phyloP scores from a whole-genome alignment of 2,113 vertebrate genomes.

The Carassius auratus region DNA sequence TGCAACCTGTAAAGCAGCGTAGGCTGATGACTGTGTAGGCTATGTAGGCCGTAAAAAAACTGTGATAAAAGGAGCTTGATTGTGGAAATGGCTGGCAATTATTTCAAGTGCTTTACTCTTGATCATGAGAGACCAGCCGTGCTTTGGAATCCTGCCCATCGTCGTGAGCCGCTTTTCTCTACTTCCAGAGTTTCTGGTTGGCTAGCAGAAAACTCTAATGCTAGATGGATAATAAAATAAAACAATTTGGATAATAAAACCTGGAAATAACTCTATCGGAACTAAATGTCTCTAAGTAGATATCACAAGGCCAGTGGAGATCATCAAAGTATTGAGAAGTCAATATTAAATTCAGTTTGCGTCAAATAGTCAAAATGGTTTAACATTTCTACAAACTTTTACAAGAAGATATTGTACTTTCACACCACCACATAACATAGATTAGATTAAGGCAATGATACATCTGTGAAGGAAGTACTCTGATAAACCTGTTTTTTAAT shows the following conservation, averaged over 20 bases:
- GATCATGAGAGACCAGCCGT: background rate
- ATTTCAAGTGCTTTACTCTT: constrained; percentile 31
- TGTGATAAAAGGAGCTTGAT: constrained; percentile 34
- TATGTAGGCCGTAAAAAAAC: constrained; percentile 39
- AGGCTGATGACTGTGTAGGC: constrained; percentile 42
- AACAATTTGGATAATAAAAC: constrained; percentile 3
- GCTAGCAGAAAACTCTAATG: background rate
- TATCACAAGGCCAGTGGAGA: background rate
- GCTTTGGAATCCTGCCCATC: background rate
- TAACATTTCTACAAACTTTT: background rate
- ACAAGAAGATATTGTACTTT: background rate
- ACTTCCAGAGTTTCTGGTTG: background rate
- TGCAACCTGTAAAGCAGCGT: constrained; percentile 45
- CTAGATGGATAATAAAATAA: background rate
- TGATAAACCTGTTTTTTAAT: background rate
- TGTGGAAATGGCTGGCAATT: constrained; percentile 43
- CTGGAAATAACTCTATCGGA: background rate
- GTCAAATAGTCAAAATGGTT: background rate
- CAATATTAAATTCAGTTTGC: background rate
- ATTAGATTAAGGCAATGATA: background rate
- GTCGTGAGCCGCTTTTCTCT: background rate
- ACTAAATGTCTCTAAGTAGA: background rate
- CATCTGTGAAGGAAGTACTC: background rate
- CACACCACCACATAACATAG: background rate
- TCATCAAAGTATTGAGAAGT: background rate